Evolutionary conservation across 2,797 vertebrate genomes (phyloP).

Genomic region (Pitangus sulphuratus): DNA sequence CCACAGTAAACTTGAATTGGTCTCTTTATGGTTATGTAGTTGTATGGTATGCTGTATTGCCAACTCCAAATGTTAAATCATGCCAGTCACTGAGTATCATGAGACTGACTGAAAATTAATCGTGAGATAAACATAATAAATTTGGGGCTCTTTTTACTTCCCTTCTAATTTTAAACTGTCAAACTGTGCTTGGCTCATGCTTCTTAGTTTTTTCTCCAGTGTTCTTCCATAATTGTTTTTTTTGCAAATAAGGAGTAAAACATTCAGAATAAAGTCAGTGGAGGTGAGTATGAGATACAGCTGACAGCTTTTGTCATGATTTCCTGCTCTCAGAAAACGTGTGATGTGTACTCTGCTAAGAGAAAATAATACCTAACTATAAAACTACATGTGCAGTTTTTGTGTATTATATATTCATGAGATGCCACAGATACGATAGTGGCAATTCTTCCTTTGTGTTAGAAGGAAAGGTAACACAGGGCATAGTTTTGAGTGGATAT

Average conservation of each 20-base stretch:
- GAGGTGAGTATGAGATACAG: background rate
- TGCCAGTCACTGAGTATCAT: background rate
- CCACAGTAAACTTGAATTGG: background rate
- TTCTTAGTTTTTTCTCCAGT: background rate
- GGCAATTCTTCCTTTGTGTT: background rate
- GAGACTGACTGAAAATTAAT: background rate
- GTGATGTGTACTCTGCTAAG: background rate
- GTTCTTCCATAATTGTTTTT: background rate
- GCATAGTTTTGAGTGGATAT: background rate
- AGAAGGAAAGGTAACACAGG: background rate
- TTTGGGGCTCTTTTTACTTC: background rate
- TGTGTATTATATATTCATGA: background rate
- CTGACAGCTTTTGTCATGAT: background rate
- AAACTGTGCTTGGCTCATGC: background rate
- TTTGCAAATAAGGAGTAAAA: background rate
- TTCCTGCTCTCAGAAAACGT: background rate
- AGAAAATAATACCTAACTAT: background rate
- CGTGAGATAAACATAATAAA: background rate
- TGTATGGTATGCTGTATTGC: background rate
- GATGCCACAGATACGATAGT: background rate
- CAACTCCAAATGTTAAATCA: background rate
- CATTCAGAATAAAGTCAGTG: background rate
- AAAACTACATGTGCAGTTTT: background rate
- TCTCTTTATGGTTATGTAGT: background rate
- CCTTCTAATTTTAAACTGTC: background rate